phyloP scores from a whole-genome alignment of 2,113 vertebrate genomes.

The human (Homo sapiens) region DNA sequence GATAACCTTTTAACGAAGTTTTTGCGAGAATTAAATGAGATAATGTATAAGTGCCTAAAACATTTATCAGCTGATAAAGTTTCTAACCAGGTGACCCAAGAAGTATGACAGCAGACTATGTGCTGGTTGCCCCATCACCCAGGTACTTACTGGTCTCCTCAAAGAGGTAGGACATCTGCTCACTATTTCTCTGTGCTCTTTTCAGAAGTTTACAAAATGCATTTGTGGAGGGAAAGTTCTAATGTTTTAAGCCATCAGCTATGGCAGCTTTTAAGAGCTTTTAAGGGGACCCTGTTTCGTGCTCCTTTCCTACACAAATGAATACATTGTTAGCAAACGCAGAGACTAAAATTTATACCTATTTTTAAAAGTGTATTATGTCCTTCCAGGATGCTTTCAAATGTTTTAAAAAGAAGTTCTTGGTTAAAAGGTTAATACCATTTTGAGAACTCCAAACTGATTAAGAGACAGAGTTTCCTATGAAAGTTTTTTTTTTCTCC shows the following conservation, averaged over 20 bases:
- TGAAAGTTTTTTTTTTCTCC: background rate
- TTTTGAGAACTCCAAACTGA: background rate
- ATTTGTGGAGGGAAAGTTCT: background rate
- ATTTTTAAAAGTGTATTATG: background rate
- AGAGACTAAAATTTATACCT: background rate
- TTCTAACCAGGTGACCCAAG: background rate
- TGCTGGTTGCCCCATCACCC: background rate
- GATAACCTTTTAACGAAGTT: background rate
- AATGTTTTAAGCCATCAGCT: background rate
- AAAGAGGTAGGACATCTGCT: background rate
- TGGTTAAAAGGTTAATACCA: background rate
- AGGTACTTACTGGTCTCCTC: background rate
- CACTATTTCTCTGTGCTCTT: background rate
- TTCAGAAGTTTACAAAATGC: background rate
- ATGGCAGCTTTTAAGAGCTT: background rate
- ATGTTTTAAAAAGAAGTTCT: background rate
- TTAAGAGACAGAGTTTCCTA: background rate
- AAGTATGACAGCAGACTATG: accelerated
- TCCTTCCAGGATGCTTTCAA: background rate
- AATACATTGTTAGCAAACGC: background rate
- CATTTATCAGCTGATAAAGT: background rate
- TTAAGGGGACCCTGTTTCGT: background rate
- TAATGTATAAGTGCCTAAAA: background rate
- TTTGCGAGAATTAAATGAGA: background rate
- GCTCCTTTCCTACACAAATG: background rate